Conservation (phyloP, 2,888 invertebrate genomes). For the Drosophila sordidula region DNA sequence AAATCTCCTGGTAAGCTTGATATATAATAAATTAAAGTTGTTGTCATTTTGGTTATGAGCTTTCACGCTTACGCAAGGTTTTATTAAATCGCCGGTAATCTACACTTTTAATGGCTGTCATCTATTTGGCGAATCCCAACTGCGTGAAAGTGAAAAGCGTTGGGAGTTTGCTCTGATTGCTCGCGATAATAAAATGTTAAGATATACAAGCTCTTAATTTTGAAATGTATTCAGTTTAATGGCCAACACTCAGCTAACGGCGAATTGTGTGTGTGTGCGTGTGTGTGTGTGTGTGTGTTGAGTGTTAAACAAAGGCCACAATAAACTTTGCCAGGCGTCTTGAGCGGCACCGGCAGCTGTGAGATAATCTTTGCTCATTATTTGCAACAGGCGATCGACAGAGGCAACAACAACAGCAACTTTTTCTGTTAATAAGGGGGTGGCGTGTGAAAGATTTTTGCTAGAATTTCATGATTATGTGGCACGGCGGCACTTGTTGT, state of each 20-base stretch:
- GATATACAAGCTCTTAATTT: slow-evolving; percentile 10
- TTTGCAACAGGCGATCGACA: slow-evolving; percentile 52
- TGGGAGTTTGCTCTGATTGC: slow-evolving; percentile 23
- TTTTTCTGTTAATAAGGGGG: slow-evolving; percentile 68
- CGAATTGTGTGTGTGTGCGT: slow-evolving; percentile 25
- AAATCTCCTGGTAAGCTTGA: not conserved
- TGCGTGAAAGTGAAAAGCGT: slow-evolving; percentile 36
- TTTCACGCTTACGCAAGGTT: slow-evolving; percentile 22
- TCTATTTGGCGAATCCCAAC: slow-evolving; percentile 25
- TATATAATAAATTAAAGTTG: not conserved
- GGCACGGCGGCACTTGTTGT: slow-evolving; percentile 33
- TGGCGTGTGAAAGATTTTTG: slow-evolving; percentile 67
- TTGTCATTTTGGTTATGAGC: slow-evolving; percentile 14
- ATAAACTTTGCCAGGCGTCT: slow-evolving; percentile 29
- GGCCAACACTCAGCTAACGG: slow-evolving; percentile 35
- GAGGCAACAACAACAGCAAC: slow-evolving; percentile 6
- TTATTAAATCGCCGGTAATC: slow-evolving; percentile 11
- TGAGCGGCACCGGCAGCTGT: slow-evolving; percentile 34
- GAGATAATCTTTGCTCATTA: slow-evolving; percentile 76
- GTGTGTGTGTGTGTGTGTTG: slow-evolving; percentile 24
- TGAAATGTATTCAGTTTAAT: slow-evolving; percentile 38
- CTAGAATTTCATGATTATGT: slow-evolving; percentile 26
- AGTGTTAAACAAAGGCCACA: slow-evolving; percentile 13
- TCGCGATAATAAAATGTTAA: slow-evolving; percentile 5
- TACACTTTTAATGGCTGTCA: slow-evolving; percentile 13